phyloP scores from a whole-genome alignment of 1,140 invertebrate genomes.

The Conus betulinus region DNA sequence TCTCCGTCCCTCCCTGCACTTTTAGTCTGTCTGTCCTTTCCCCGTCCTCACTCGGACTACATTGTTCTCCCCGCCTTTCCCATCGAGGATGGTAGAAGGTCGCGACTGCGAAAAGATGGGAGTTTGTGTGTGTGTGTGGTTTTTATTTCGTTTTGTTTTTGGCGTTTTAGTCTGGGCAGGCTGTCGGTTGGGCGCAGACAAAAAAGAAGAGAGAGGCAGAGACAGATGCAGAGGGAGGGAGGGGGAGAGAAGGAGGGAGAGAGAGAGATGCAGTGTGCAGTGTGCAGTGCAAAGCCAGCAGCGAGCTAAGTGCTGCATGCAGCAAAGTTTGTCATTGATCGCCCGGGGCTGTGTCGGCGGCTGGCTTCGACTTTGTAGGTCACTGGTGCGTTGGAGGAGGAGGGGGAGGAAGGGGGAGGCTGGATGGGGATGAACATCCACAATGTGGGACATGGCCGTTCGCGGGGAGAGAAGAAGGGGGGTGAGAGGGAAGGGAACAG shows the following conservation, averaged over 20 bases:
- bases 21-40: neutral
- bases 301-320: neutral
- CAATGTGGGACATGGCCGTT: neutral
- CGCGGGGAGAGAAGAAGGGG: neutral
- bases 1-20: neutral
- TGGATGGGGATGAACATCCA: neutral
- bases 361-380: slow-evolving; percentile 4
- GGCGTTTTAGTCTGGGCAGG: too few relatives aligned
- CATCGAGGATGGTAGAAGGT: neutral
- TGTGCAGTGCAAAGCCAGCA: neutral
- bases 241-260: neutral
- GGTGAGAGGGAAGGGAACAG: neutral
- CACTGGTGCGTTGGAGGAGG: slow-evolving; percentile 17
- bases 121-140: neutral
- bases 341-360: neutral
- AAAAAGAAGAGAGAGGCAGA: neutral
- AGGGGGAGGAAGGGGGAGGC: neutral
- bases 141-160: neutral
- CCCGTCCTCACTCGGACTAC: too few relatives aligned
- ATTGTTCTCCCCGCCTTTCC: neutral
- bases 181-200: neutral
- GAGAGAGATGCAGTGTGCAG: neutral
- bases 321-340: neutral
- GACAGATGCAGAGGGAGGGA: neutral
- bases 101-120: too few relatives aligned